Conservation (phyloP, 2,113 vertebrate species). For the Sigmodon hispidus region DNA sequence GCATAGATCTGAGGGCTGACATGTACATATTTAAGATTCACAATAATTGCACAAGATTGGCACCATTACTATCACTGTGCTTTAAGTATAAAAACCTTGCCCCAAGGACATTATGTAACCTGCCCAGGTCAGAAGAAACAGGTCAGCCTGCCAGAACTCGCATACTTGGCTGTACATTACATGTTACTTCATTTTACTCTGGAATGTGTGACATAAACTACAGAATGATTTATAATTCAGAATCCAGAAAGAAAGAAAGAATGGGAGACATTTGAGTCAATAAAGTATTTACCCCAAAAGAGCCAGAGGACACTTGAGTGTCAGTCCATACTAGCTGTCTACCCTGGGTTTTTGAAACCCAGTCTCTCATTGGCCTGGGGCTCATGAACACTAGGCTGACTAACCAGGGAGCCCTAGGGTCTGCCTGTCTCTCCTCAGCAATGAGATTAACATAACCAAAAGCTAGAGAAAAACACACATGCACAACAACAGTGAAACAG, state of each 20-base stretch:
- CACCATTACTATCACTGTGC: slow-evolving; percentile 4
- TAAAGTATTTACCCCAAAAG: not conserved
- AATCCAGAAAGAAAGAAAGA: not conserved
- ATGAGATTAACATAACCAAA: not conserved
- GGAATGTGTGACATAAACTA: slow-evolving; percentile 7
- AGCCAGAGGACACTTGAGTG: not conserved
- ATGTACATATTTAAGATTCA: not conserved
- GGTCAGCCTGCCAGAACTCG: not conserved
- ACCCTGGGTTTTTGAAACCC: not conserved
- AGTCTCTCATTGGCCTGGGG: not conserved
- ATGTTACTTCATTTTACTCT: slow-evolving; percentile 20
- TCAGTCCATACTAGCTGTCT: not conserved
- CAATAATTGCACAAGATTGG: not conserved
- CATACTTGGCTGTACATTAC: not conserved
- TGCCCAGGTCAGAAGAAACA: not conserved
- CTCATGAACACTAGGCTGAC: not conserved
- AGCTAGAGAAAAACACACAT: not conserved
- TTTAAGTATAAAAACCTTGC: slow-evolving; percentile 22
- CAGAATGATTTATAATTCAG: slow-evolving; percentile 18
- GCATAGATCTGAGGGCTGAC: not conserved
- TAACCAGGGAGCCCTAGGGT: not conserved
- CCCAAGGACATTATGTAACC: not conserved
- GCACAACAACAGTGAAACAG: not conserved
- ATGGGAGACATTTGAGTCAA: not conserved
- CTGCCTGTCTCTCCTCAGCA: not conserved